Percentiles rank a stretch among this genome's conserved stretches.
Evolutionary conservation across 2,113 vertebrate genomes (phyloP).

Genomic region (Propithecus coquereli): DNA sequence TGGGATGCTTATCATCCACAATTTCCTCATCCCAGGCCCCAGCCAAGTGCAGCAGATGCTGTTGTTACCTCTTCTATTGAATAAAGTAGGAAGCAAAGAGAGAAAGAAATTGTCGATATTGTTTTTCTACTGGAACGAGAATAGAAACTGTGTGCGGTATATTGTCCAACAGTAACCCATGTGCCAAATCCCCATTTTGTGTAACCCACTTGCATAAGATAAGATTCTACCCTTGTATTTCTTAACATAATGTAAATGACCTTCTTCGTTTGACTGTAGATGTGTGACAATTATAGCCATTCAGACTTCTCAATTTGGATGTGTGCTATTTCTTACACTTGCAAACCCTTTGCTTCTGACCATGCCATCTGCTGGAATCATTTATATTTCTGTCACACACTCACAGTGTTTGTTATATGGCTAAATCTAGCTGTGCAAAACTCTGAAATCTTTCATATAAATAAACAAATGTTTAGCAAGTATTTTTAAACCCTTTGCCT

Average conservation of each 20-base stretch:
- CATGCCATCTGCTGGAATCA: slow-evolving; percentile 22
- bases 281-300: neutral
- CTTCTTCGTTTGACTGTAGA: slow-evolving; percentile 26
- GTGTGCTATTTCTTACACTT: slow-evolving; percentile 1
- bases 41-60: slow-evolving; percentile 48
- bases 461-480: slow-evolving; percentile 60
- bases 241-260: slow-evolving; percentile 46
- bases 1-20: slow-evolving; percentile 47
- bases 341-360: slow-evolving; percentile 45
- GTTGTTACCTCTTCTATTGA: slow-evolving; percentile 44
- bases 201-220: neutral
- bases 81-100: slow-evolving; percentile 52
- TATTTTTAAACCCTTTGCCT: slow-evolving; percentile 55
- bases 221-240: slow-evolving; percentile 42
- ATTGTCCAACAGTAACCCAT: neutral
- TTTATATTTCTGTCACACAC: slow-evolving; percentile 10
- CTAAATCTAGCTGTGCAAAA: slow-evolving; percentile 21
- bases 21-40: slow-evolving; percentile 57
- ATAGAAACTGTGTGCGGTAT: slow-evolving; percentile 38
- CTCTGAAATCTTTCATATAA: slow-evolving; percentile 41
- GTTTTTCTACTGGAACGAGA: slow-evolving; percentile 51
- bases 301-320: neutral
- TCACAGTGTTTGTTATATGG: slow-evolving; percentile 1
- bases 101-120: slow-evolving; percentile 50
- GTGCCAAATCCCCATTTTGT: slow-evolving; percentile 30